Base-by-base conservation (phyloP, 2,113 vertebrate genomes). In the Triplophysa tibetana region DNA sequence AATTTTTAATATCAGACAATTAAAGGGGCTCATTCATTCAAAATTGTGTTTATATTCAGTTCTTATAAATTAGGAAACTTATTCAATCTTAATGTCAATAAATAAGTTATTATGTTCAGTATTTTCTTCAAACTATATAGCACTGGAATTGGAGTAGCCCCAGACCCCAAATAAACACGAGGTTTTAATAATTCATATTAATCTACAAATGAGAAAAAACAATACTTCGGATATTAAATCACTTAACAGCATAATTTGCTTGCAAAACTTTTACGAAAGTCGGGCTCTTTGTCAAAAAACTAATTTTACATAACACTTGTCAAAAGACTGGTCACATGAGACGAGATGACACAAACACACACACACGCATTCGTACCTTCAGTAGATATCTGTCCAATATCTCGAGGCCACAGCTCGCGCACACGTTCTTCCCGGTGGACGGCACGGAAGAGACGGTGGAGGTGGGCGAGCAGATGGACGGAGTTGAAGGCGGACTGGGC, bases 331-430 rank as follows among this genome's bases (percentile, higher is more conserved):
- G n/a, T 45, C 72, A 48, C 70, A 41, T 3, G 19, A 72, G 52
- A 58, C 5, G 14, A 54, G 12, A 69, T 45, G 6, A 41, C 26
- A 29, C 50, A 56, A 24, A 54, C 26, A n/a, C 24, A 13, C 24
- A 21, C 33, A 26, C 77, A 87, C 85, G 54, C 33, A 33, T 11
- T 72, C 74, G 13, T 87, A 98, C 97, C 97, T 99, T 98, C 80
- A 99, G 96, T 86, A 98, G 88, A 89, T 98, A 99, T 87, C 96
- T 91, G 89, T 98, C 97, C 84, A 97, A 89, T 91, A 99, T 99
- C 91, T 99, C 96, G 76, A 96, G 93, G 19, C 97, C 97, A 86
- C 97, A 98, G 89, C 97, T 98, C 85, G 96, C 96, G 89, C 97
- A 99, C 91, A 96, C 86, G 90, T 97, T 98, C 91, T 98, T 98